phyloP scores from a whole-genome alignment of 2,888 invertebrate species.

The Xanthia togata region DNA sequence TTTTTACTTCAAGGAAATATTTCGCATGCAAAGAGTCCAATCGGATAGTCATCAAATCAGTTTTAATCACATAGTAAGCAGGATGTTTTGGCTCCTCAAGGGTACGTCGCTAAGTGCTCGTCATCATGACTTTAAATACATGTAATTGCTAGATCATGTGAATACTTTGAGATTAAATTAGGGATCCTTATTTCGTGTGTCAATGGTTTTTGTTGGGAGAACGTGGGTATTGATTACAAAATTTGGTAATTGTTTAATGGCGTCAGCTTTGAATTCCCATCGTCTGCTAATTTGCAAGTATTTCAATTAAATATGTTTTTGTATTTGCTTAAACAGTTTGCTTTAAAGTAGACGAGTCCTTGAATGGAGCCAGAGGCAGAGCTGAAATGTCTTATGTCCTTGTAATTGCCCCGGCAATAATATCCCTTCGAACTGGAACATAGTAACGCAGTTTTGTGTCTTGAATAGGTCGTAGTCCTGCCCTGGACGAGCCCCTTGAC shows the following conservation, averaged over 20 bases:
- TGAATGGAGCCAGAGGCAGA: background rate
- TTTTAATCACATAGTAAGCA: slow-evolving; percentile 59
- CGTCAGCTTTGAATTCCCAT: background rate
- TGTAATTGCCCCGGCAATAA: too few relatives aligned
- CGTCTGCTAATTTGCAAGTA: slow-evolving; percentile 4
- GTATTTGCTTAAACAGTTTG: background rate
- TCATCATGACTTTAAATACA: slow-evolving; percentile 53
- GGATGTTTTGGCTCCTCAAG: slow-evolving; percentile 61
- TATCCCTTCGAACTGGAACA: too few relatives aligned
- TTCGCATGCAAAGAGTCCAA: slow-evolving; percentile 33
- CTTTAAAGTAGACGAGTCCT: background rate
- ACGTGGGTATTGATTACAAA: background rate
- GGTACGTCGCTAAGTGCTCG: slow-evolving; percentile 21
- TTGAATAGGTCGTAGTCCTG: too few relatives aligned
- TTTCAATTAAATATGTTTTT: background rate
- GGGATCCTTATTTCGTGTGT: slow-evolving; percentile 32
- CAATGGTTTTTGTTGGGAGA: slow-evolving; percentile 14
- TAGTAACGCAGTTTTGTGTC: too few relatives aligned
- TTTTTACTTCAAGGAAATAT: slow-evolving; percentile 4
- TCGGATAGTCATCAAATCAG: slow-evolving; percentile 40
- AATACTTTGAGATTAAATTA: slow-evolving; percentile 21
- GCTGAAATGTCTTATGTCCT: too few relatives aligned
- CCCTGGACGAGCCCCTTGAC: too few relatives aligned
- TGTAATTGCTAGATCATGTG: slow-evolving; percentile 52
- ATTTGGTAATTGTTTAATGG: background rate